These are phyloP conservation scores for Teinopalpus imperialis DNA, from an alignment of 2,888 invertebrate genomes.

Conservation along the genomic window DNA sequence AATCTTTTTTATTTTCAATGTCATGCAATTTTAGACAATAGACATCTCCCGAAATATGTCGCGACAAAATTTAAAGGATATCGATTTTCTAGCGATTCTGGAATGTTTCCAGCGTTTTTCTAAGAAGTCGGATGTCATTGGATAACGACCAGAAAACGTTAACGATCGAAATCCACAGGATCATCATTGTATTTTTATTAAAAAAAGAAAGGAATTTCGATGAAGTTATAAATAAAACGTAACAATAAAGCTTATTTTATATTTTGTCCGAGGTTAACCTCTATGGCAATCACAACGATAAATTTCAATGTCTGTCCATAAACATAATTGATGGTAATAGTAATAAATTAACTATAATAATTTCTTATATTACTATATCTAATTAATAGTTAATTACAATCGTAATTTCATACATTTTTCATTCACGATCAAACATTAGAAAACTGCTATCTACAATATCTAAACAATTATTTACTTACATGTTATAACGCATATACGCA, in stretches of 20 bases:
- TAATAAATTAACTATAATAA: constrained; percentile 42
- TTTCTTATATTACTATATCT: constrained; percentile 35
- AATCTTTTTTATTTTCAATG: too few relatives aligned
- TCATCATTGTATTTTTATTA: too few relatives aligned
- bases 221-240: constrained; percentile 25
- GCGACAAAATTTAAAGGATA: too few relatives aligned
- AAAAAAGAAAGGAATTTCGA: too few relatives aligned
- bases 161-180: too few relatives aligned
- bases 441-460: constrained; percentile 20
- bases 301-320: constrained; percentile 36
- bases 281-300: constrained; percentile 67
- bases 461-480: constrained; percentile 18
- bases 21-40: too few relatives aligned
- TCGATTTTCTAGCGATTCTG: too few relatives aligned
- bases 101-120: too few relatives aligned
- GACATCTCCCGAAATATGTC: too few relatives aligned
- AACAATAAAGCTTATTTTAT: constrained; percentile 42
- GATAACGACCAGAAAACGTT: too few relatives aligned
- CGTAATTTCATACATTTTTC: constrained; percentile 29
- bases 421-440: constrained; percentile 26
- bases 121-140: too few relatives aligned
- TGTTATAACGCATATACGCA: constrained; percentile 14
- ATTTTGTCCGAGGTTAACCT: constrained; percentile 63
- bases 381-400: constrained; percentile 19
- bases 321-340: constrained; percentile 31